Evolutionary conservation across 2,888 invertebrate species (phyloP).

Genomic region (Sinohyriopsis cumingii): DNA sequence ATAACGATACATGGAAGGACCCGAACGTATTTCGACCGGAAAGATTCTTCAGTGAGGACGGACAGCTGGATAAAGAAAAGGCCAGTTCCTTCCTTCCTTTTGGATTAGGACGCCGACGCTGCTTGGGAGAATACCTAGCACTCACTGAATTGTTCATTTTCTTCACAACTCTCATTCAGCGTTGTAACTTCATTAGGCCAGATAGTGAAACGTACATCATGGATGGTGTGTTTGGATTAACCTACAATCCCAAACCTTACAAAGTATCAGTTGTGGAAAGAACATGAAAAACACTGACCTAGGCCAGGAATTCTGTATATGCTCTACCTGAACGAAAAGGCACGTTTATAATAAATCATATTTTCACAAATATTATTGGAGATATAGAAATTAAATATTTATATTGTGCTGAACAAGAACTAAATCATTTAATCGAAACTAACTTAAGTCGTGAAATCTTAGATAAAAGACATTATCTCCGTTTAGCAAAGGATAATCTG

Average conservation of each 20-base stretch:
- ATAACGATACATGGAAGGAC: constrained; percentile 17
- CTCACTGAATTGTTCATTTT: constrained; percentile 48
- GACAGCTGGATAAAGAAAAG: constrained; percentile 9
- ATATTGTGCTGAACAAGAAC: too few species aligned
- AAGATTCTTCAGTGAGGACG: constrained; percentile 15
- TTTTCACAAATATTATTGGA: too few species aligned
- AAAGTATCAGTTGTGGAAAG: constrained; percentile 7
- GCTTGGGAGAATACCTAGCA: constrained; percentile 55
- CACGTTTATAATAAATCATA: too few species aligned
- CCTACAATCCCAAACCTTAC: constrained; percentile 6
- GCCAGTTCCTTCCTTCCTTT: constrained; percentile 36
- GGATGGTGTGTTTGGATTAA: constrained; percentile 1
- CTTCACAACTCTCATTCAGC: constrained; percentile 41
- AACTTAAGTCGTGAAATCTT: too few species aligned
- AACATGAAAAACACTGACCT: neutral
- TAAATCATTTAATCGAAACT: too few species aligned
- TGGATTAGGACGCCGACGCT: constrained; percentile 47
- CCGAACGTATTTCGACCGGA: constrained; percentile 21
- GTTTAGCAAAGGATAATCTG: too few species aligned
- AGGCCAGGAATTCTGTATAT: too few species aligned
- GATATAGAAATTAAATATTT: too few species aligned
- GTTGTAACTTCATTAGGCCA: constrained; percentile 22
- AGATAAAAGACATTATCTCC: too few species aligned
- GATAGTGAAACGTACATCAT: constrained; percentile 1
- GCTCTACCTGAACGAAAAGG: too few species aligned